These are phyloP conservation scores for Zaprionus tsacasi DNA, from an alignment of 1,140 invertebrate genomes.

Conservation along the genomic window DNA sequence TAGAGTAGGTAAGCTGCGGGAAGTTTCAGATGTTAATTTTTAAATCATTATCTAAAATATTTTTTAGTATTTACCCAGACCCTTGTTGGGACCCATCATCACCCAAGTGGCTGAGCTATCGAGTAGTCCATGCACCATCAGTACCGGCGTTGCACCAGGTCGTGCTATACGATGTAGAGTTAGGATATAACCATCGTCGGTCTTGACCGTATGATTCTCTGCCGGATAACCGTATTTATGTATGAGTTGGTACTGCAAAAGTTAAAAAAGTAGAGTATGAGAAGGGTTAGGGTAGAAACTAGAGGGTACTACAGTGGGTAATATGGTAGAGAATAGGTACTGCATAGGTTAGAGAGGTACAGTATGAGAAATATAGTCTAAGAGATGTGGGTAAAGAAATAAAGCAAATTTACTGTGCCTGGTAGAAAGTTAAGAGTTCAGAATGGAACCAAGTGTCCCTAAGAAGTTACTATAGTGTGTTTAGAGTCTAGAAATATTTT, in stretches of 20 bases:
- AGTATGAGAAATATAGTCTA: no score
- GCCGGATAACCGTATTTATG: slow-evolving; percentile 87
- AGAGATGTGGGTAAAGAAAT: no score
- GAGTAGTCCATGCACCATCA: slow-evolving; percentile 88
- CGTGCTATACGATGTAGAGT: slow-evolving; percentile 88
- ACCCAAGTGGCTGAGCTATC: slow-evolving; percentile 85
- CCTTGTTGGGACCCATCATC: slow-evolving; percentile 88
- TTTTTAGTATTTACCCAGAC: slow-evolving; percentile 85
- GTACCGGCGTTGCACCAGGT: slow-evolving; percentile 84
- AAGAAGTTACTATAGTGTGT: no score
- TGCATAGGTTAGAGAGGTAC: neutral
- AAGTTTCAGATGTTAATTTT: neutral
- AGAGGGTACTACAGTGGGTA: neutral
- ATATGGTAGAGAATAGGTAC: neutral
- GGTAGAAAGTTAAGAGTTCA: no score
- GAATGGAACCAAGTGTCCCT: no score
- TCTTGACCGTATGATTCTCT: slow-evolving; percentile 87
- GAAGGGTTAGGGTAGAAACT: neutral
- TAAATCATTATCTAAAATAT: neutral
- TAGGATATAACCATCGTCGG: slow-evolving; percentile 89
- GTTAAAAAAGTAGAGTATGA: neutral
- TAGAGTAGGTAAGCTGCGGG: slow-evolving; percentile 84
- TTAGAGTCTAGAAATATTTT: neutral
- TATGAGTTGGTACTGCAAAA: slow-evolving; percentile 85
- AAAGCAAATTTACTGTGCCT: no score